Evolutionary conservation across 1,140 invertebrate genomes (phyloP), one percentile per base, ranked within the genome.

Genomic region (Dendrolimus punctatus): DNA sequence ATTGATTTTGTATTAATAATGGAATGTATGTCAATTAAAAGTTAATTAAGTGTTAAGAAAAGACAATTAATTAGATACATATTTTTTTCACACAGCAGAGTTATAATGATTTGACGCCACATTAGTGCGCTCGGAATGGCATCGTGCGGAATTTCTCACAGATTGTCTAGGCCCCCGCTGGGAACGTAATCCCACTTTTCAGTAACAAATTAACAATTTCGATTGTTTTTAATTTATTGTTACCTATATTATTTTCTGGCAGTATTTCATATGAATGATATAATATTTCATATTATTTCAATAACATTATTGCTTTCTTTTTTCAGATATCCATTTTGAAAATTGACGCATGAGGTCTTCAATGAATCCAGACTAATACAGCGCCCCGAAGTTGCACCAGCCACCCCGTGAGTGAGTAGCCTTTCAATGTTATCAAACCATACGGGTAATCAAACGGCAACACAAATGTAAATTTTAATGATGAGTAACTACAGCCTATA

Each of bases 181-280:
- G 66, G 68, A 69, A 74, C 67, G 62, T 51, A 64, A 60, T 57
- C 60, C 53, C 58, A 63, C 67, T 74, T 71, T 65, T 64, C 66
- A 67, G 64, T 71, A 50, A 60, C 41, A 66, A 64, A 61, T 66
- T 59, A 61, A 58, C 53, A 53, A 56, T 49, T 49, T 48, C 53
- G 44, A 58, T 57, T 54, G 39, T 51, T 58, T 44, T 49, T 55
- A 57, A 56, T 59, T 54, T 63, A 23, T 23, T 23, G 3, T 23
- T 23, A 23, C 23, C 23, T 23, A 23, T 23, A 23, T 23, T 23
- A 23, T 23, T 23, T 56, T 56, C 37, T 54, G 38, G 47, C 45
- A 55, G 51, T 55, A 46, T 57, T 57, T 51, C 47, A 38, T 45
- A 57, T 40, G n/a, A 54, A 41, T 6, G 10, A 45, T 49, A 42